A percentile compares a stretch with the other conserved stretches of the same genome.
These are phyloP conservation scores for Acanthacorydalis orientalis DNA, from an alignment of 2,888 invertebrate species.

Conservation along the genomic window DNA sequence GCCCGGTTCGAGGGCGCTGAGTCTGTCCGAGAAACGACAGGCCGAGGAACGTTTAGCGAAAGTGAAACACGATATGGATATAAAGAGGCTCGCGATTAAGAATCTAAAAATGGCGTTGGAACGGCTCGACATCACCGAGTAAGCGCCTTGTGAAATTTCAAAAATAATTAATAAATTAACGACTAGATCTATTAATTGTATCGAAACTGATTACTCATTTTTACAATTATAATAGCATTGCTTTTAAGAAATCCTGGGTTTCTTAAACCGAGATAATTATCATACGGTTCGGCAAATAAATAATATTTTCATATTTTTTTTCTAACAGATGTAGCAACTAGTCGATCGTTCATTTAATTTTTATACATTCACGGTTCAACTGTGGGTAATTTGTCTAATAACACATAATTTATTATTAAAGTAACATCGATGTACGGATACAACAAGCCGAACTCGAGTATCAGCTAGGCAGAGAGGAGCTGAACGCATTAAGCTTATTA, in stretches of 20 bases:
- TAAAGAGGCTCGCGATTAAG: slow-evolving; percentile 61
- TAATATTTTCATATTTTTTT: too few relatives aligned
- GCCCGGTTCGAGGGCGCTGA: slow-evolving; percentile 20
- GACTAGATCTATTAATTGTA: too few relatives aligned
- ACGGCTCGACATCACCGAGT: slow-evolving; percentile 77
- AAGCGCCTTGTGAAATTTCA: slow-evolving; percentile 23
- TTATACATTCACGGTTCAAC: too few relatives aligned
- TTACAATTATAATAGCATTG: too few relatives aligned
- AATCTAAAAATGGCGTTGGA: slow-evolving; percentile 66
- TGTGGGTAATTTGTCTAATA: not conserved
- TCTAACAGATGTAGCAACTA: too few relatives aligned
- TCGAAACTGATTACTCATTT: too few relatives aligned
- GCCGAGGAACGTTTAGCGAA: slow-evolving; percentile 42
- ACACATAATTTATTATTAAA: slow-evolving; percentile 22
- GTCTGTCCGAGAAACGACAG: slow-evolving; percentile 36
- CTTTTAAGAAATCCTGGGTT: too few relatives aligned
- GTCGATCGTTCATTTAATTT: too few relatives aligned
- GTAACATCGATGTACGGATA: slow-evolving; percentile 78
- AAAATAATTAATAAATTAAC: not conserved
- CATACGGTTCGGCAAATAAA: too few relatives aligned
- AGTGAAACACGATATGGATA: slow-evolving; percentile 52
- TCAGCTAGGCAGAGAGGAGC: slow-evolving; percentile 72
- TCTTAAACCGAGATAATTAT: too few relatives aligned
- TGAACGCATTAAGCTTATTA: slow-evolving; percentile 66
- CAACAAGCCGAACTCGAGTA: slow-evolving; percentile 84